Base-by-base conservation (phyloP, 1,140 invertebrate species). In the Psilanteris sp. region DNA sequence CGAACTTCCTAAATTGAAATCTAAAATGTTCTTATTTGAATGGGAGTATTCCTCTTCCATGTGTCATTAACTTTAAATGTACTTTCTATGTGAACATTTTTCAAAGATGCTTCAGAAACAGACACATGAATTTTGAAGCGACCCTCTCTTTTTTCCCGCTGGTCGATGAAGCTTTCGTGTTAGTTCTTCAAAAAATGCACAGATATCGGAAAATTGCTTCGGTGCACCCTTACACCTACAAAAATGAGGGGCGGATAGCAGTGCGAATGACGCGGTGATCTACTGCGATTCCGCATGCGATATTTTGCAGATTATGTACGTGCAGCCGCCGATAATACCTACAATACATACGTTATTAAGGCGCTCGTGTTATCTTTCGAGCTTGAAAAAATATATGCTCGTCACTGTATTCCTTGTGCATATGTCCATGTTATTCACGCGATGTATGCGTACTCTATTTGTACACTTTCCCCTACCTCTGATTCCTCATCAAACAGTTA, bases 221-320 rank as follows among this genome's bases (percentile, higher is more conserved):
- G 48, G 57, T 55, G 31, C 72, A 57, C 57, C 72, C 68, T 78
- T 70, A 48, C 24, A 70, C n/a, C 37, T 62, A 36, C 41, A 46
- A 64, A 43, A 57, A 57, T 59, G 52, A 73, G 66, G 62, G 70
- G 36, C 10, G 46, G 43, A 54, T 64, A 74, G 52, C 32, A 52
- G 62, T 74, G 75, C 62, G 57, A 68, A 39, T 78, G 75, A 68
- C 68, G 57, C 55, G 37, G 36, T 78, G 70, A 73, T 73, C 70
- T 78, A 78, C 57, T 64, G 64, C 67, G 27, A 67, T 71, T 54
- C 46, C 34, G 48, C 67, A 72, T 77, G 66, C 66, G 59, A 77
- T 77, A 77, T 70, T 32, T 44, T 52, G 39, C 32, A 48, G 55
- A 68, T 68, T 75, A 59, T 61, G 37, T 54, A 59, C 55, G 37